phyloP scores from a whole-genome alignment of 2,113 vertebrate species.

The Oophaga pumilio region DNA sequence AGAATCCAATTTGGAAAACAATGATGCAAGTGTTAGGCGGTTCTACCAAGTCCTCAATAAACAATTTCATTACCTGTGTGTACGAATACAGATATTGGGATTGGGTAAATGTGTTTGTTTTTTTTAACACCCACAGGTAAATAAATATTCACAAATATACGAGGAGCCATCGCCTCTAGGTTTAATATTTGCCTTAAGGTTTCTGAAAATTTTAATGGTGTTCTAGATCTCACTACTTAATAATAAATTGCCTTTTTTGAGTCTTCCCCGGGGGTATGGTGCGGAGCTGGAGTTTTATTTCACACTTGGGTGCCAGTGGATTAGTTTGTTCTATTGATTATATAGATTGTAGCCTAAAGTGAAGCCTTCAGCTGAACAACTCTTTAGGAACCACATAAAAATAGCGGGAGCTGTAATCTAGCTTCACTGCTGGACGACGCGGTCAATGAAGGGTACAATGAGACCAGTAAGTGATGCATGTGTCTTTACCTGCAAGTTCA shows the following conservation, averaged over 20 bases:
- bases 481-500: not conserved
- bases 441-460: not conserved
- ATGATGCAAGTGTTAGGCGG: too few species aligned
- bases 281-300: not conserved
- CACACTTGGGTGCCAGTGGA: conserved; percentile 20
- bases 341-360: not conserved
- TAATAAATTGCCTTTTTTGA: conserved; percentile 1
- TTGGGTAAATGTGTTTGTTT: not conserved
- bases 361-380: not conserved
- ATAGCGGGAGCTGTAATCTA: not conserved
- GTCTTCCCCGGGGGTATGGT: conserved; percentile 12
- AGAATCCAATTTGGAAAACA: too few species aligned
- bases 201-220: conserved; percentile 1
- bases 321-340: conserved; percentile 22
- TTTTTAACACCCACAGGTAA: not conserved
- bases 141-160: not conserved
- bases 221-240: not conserved
- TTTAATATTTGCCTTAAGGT: conserved; percentile 5
- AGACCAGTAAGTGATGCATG: not conserved
- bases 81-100: not conserved
- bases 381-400: not conserved
- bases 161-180: not conserved
- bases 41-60: too few species aligned
- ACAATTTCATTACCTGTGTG: not conserved
- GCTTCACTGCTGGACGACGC: not conserved